These are phyloP conservation scores for Microcebus lehilahytsara DNA, from an alignment of 2,113 vertebrate species.

Conservation along the genomic window DNA sequence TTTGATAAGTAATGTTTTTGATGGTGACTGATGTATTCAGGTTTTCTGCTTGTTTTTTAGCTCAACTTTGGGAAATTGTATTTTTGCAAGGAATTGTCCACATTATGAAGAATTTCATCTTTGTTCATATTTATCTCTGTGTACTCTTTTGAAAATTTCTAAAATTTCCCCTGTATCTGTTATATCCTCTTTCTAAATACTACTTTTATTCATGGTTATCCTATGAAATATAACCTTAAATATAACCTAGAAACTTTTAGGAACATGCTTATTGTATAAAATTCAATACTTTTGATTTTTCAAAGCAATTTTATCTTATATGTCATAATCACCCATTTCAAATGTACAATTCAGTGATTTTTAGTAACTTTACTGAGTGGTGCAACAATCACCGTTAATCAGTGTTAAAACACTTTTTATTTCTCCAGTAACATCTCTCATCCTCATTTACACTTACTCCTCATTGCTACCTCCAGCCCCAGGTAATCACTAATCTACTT, in stretches of 20 bases:
- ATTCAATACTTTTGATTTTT: neutral
- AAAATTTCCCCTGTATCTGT: neutral
- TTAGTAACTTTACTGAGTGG: neutral
- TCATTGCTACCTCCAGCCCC: neutral
- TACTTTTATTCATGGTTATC: neutral
- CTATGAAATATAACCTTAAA: neutral
- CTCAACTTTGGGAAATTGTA: neutral
- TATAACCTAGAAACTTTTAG: neutral
- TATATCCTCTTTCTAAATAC: neutral
- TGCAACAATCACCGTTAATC: neutral
- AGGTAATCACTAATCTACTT: neutral
- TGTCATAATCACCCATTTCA: neutral
- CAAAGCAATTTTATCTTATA: neutral
- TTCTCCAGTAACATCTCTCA: neutral
- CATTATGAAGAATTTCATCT: neutral
- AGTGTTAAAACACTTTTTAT: neutral
- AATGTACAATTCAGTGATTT: neutral
- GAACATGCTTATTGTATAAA: neutral
- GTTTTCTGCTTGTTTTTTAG: neutral
- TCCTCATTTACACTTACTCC: neutral
- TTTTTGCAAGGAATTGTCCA: neutral
- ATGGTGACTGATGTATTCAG: neutral
- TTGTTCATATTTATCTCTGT: neutral
- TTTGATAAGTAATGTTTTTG: neutral
- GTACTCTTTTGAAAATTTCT: slow-evolving; percentile 26